Base-by-base conservation (phyloP, 2,797 vertebrate species). In the Danio kyathit region DNA sequence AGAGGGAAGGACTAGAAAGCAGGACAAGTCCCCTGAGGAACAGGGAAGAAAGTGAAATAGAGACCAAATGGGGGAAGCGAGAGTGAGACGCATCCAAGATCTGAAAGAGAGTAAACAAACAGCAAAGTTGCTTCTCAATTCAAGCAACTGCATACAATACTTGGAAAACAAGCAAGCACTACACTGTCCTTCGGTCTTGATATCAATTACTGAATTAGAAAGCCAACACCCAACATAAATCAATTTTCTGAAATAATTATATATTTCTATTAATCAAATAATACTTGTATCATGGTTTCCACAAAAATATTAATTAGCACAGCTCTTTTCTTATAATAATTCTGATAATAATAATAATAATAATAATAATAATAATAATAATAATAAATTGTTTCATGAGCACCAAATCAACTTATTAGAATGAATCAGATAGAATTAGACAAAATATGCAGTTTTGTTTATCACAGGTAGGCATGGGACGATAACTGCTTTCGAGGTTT, bases 1-100 rank as follows among this genome's bases (percentile, higher is more conserved):
- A 85, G 17, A 82, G 78, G 85, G 83, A 86, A 83, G 88, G 86
- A 77, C 81, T 83, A 70, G 85, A 91, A 91, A 93, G 82, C 89
- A 86, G 91, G 92, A 91, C 92, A 90, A 69, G 88, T 88, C 90
- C 88, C 89, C 0, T 82, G 88, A 89, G 84, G 52, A 69, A 87
- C 81, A 21, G 67, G 19, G 67, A 78, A 67, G 74, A 76, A 75
- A 81, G 63, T 70, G 80, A 71, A 65, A 78, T 54, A 80, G 49
- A 80, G 80, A 88, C 86, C 69, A 56, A 59, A 12, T 44, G 46
- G 46, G 65, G 61, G 52, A 59, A 49, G n/a, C n/a, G 29, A 69
- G 19, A 76, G 10, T 61, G 48, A 67, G 80, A 74, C 6, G 46
- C 41, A 65, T 61, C 59, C 29, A 21, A 74, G 61, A 79, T 60